Base-by-base conservation (phyloP, 2,113 vertebrate species). In the Mellivora capensis region DNA sequence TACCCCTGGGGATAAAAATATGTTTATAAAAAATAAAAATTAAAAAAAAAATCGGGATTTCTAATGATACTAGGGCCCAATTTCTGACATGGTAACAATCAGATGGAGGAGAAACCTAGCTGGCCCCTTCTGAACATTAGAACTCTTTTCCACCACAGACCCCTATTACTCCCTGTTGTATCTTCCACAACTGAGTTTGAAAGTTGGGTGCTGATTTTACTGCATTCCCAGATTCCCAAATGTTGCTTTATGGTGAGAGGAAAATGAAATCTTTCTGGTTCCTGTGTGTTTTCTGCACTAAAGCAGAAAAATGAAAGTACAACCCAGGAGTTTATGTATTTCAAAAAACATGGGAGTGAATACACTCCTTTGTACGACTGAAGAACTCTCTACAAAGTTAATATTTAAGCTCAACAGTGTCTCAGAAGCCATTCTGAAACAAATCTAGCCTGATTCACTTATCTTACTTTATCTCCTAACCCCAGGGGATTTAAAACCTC, bases 321-420 rank as follows among this genome's bases (percentile, higher is more conserved):
- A 61, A 62, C 27, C 34, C 6, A 72, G 11, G 11, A 74, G 14
- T 52, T 69, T 72, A 14, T 12, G 2, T 15, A 8, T 83, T 83
- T 93, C 39, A 71, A 76, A n/a, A 93, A 90, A 49, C 87, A 87
- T 4, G 6, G 7, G 61, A 90, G 44, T 25, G 15, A 92, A 52
- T 52, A 3, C 61, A 14, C 15, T 69, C 54, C 67, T 90, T 47
- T 87, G 84, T 59, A 25, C 47, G 52, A 94, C 12, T 59, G 57
- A 89, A 90, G 80, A 90, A 47, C 31, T 61, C 67, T 69, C 61
- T 54, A 72, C 44, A 47, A 94, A 98, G 91, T 90, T 97, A 96
- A 90, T 76, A 47, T 83, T 84, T 96, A 96, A 96, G 71, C 59
- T 47, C 37, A 74, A 64, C 9, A n/a, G 34, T 87, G 67, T 86